Base-by-base conservation (phyloP, 2,113 vertebrate species). In the Lophura nycthemera region DNA sequence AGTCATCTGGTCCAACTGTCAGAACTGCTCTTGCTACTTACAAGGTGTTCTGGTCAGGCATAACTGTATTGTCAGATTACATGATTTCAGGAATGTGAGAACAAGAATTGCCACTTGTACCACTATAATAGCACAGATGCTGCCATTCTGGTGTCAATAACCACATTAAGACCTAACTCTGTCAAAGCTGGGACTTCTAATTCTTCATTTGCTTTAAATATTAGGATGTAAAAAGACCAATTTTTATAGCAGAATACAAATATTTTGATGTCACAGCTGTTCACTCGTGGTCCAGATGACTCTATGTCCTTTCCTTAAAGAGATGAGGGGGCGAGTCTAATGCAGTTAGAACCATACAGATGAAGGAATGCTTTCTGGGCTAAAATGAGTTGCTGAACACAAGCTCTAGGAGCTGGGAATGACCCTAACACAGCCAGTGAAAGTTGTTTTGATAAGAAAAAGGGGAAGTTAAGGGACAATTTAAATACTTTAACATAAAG, bases 371-470 rank as follows among this genome's bases (percentile, higher is more conserved):
- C 4, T 20, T 29, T 7, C 32, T 42, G 24, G 20, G 14, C 13
- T 74, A 56, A 66, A 84, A 24, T 5, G 59, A 61, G 32, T 8
- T 59, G 8, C 6, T 48, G 36, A 73, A 8, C 5, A 30, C 3
- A 10, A 4, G 8, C 14, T 34, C 6, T 3, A 29, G 48, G 47
- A 65, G 4, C 30, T 48, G 13, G 56, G 19, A 65, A 34, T 6
- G 21, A 11, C 10, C 43, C 5, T 11, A 69, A 45, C 25, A 42
- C 13, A 72, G 13, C 1, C 21, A 38, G 0, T 0, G 29, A 4
- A 2, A 29, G 10, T 25, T 19, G 6, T 72, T 75, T 72, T 57
- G 29, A 29, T n/a, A 57, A 19, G 4, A 75, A 17, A n/a, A 9
- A 11, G 9, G 6, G 64, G 6, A 70, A 72, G 8, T 4, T 77